Evolutionary conservation across 2,797 vertebrate genomes (phyloP), one percentile per base, ranked within the genome.

Genomic region (Pseudomugil gertrudae): DNA sequence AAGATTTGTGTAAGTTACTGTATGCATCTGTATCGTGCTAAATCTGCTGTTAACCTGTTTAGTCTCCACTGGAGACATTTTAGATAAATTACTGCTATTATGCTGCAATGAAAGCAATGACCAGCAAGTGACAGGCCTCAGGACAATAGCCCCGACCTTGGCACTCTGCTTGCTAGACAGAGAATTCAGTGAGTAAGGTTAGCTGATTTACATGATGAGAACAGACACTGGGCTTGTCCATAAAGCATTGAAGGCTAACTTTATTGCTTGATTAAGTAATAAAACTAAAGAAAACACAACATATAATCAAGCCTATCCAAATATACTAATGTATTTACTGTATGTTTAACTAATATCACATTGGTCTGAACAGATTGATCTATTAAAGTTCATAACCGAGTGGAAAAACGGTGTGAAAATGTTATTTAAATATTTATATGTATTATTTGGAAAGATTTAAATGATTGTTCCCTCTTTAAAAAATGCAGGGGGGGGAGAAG

Each of bases 81-180:
- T 85, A 85, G 85, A 74, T 74, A 71, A 76, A 85, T 89, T 79
- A 89, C 85, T 54, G 74, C 79, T 67, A 83, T 84, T 86, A 86
- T 87, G 66, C 14, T 23, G 35, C 26, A 68, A 59, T 45, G 72
- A 72, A 73, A 67, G 69, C 78, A 64, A 66, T 79, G 83, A 86
- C 72, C 79, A 83, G 63, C 60, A 66, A 72, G 61, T 72, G 79
- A 74, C 72, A 74, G 62, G 73, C 79, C 80, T 15, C 73, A 61
- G 73, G 83, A 87, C 89, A 90, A 90, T 62, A 81, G 79, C 71
- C 57, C 82, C 78, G 87, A 91, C 84, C 90, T 79, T 88, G 81
- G 82, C 75, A 72, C 83, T 68, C 60, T 78, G 78, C 77, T 83
- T 77, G 56, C 58, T 81, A 69, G 68, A 80, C 58, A 75, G 57